A percentile compares a stretch with the other conserved stretches of the same genome.
phyloP scores from a whole-genome alignment of 2,888 invertebrate genomes.

The Hartigia nigra region DNA sequence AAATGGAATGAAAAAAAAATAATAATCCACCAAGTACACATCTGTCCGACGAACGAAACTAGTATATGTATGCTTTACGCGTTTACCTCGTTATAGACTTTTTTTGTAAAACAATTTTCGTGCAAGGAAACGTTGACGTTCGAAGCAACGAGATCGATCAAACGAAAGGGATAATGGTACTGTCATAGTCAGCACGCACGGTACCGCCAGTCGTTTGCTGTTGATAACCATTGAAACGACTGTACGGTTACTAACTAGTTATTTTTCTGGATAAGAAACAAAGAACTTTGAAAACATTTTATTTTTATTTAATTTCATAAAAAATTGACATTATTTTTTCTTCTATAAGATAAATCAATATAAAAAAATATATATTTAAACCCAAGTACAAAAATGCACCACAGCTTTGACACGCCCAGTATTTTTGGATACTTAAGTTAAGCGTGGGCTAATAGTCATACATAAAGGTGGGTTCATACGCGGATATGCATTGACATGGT shows the following conservation, averaged over 20 bases:
- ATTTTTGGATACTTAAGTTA: background rate
- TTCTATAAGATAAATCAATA: background rate
- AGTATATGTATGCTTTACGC: background rate
- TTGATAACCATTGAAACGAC: background rate
- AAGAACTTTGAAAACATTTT: background rate
- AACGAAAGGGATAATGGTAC: slow-evolving; percentile 28
- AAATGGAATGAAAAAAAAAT: background rate
- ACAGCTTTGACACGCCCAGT: background rate
- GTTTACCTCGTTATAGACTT: background rate
- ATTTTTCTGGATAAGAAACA: background rate
- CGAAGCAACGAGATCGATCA: slow-evolving; percentile 39
- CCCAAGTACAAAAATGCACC: too few species aligned
- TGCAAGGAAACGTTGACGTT: slow-evolving; percentile 9
- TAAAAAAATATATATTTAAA: background rate
- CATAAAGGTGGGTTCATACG: background rate
- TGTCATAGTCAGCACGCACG: slow-evolving; percentile 31
- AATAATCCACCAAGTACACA: background rate
- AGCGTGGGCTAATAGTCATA: background rate
- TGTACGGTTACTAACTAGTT: background rate
- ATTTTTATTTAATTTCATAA: background rate
- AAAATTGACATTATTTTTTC: background rate
- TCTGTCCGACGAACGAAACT: background rate
- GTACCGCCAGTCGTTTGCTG: slow-evolving; percentile 32
- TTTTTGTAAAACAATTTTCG: background rate
- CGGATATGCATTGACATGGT: background rate